phyloP scores from a whole-genome alignment of 2,797 vertebrate genomes.

The Psittacula derbiana region DNA sequence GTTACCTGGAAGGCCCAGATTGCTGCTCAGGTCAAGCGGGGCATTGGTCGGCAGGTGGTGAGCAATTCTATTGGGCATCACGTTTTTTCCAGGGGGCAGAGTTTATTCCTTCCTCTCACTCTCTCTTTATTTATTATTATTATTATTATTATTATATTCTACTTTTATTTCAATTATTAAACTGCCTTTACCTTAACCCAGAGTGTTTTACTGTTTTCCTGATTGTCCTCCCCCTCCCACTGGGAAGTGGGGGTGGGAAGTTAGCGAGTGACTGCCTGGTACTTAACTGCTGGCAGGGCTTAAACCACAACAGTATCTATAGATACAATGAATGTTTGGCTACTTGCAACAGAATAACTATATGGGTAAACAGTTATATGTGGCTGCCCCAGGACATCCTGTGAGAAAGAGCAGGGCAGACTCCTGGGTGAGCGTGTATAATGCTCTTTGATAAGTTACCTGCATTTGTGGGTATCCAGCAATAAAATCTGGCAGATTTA shows the following conservation, averaged over 20 bases:
- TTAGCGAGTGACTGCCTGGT: neutral
- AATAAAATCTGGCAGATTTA: neutral
- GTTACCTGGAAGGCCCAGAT: neutral
- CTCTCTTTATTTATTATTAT: neutral
- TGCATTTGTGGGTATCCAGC: neutral
- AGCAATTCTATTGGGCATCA: neutral
- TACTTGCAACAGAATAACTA: neutral
- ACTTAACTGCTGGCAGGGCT: neutral
- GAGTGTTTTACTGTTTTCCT: neutral
- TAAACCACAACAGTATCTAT: neutral
- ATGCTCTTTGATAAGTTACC: neutral
- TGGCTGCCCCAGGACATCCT: neutral
- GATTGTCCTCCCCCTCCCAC: neutral
- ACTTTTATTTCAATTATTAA: neutral
- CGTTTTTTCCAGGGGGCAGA: neutral
- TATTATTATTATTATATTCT: neutral
- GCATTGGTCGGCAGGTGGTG: rapidly evolving
- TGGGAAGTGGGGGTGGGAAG: neutral
- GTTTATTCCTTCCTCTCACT: neutral
- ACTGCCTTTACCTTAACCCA: neutral
- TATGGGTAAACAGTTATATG: neutral
- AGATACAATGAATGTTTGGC: neutral
- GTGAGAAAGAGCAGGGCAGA: neutral
- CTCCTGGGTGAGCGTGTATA: neutral
- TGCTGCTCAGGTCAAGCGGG: neutral